Evolutionary conservation across 2,888 invertebrate genomes (phyloP).

Genomic region (Drosophila cognata): DNA sequence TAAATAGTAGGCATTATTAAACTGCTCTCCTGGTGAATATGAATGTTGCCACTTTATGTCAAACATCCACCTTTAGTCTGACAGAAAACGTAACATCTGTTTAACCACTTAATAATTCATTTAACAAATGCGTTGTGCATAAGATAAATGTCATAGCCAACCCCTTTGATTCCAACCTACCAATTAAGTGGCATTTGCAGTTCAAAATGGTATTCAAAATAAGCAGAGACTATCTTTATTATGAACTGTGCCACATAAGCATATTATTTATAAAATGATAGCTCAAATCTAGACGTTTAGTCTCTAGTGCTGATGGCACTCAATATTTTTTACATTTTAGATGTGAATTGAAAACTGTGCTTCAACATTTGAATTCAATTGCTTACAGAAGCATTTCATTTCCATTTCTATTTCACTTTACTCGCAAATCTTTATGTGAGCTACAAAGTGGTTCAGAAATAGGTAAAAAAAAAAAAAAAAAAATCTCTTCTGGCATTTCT

Average conservation of each 20-base stretch:
- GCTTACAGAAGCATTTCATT: conserved; percentile 2
- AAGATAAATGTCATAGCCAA: background rate
- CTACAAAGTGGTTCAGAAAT: conserved; percentile 5
- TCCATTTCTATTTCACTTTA: conserved; percentile 8
- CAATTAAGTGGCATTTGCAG: conserved; percentile 3
- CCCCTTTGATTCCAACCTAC: background rate
- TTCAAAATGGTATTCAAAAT: background rate
- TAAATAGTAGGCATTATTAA: background rate
- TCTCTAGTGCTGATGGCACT: background rate
- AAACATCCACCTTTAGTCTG: background rate
- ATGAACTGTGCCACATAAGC: conserved; percentile 3
- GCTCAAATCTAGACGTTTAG: background rate
- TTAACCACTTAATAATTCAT: background rate
- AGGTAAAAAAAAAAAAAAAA: conserved; percentile 1
- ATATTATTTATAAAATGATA: conserved; percentile 13
- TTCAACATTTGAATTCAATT: background rate
- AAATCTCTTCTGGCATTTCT: conserved; percentile 1
- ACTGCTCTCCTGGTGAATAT: background rate
- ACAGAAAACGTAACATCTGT: conserved; percentile 1
- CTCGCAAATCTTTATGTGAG: conserved; percentile 13
- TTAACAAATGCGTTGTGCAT: conserved; percentile 2
- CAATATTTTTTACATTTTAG: background rate
- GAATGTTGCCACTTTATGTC: background rate
- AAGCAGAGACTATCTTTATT: background rate
- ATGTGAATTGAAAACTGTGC: background rate